Evolutionary conservation across 2,888 invertebrate species (phyloP).

Genomic region (Chrysolina americana): DNA sequence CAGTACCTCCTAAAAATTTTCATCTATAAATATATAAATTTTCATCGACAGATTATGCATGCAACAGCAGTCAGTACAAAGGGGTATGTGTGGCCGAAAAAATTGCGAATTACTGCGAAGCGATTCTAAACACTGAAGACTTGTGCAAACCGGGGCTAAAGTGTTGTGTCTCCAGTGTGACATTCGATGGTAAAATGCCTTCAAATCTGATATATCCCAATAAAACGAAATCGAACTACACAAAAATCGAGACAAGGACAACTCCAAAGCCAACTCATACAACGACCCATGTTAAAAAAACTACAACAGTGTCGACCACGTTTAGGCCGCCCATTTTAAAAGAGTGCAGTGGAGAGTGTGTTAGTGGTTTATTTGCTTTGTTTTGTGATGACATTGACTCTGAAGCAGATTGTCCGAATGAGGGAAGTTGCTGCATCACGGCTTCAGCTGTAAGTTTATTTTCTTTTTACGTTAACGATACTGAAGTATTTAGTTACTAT

Average conservation of each 20-base stretch:
- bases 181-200: conserved; percentile 79
- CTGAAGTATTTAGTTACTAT: not conserved
- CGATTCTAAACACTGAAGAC: conserved; percentile 80
- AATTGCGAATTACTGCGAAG: conserved; percentile 89
- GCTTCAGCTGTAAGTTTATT: conserved; percentile 66
- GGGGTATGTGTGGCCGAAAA: conserved; percentile 88
- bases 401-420: conserved; percentile 82
- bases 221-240: conserved; percentile 71
- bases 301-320: conserved; percentile 63
- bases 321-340: conserved; percentile 70
- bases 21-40: not conserved
- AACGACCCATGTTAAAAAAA: conserved; percentile 64
- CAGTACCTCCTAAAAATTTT: not conserved
- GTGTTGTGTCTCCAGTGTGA: conserved; percentile 87
- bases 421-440: conserved; percentile 85
- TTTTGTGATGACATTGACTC: conserved; percentile 90
- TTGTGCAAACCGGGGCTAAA: conserved; percentile 83
- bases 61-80: conserved; percentile 63
- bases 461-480: conserved; percentile 6
- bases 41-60: conserved; percentile 67
- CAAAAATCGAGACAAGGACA: conserved; percentile 66
- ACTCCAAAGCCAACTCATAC: conserved; percentile 62
- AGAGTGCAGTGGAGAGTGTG: conserved; percentile 88
- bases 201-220: conserved; percentile 82
- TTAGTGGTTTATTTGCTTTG: conserved; percentile 84